Conservation (phyloP, 2,113 vertebrate genomes). For the Salvelinus sp. region DNA sequence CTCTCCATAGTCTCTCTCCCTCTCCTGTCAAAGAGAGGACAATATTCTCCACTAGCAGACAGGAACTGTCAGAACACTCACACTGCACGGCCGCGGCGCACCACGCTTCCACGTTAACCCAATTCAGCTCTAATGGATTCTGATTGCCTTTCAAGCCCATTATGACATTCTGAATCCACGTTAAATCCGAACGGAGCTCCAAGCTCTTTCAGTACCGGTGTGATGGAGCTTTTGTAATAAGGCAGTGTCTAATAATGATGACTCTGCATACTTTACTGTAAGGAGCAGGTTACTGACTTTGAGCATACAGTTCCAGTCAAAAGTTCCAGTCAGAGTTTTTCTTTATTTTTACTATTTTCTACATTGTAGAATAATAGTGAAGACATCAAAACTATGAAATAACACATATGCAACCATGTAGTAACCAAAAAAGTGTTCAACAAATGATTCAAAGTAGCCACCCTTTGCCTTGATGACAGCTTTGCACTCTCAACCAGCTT, state of each 20-base stretch:
- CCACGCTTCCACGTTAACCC: background rate
- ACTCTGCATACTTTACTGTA: slow-evolving; percentile 37
- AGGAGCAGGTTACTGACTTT: no score
- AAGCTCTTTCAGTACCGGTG: slow-evolving; percentile 28
- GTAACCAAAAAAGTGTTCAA: no score
- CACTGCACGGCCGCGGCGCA: background rate
- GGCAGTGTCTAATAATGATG: slow-evolving; percentile 54
- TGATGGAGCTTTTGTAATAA: slow-evolving; percentile 31
- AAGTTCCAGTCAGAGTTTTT: no score
- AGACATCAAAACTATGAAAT: no score
- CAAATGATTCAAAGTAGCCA: no score
- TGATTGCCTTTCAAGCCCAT: slow-evolving; percentile 63
- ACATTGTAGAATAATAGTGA: no score
- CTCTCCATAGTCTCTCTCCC: slow-evolving; percentile 15
- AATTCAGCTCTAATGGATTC: slow-evolving; percentile 18
- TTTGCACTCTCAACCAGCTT: no score
- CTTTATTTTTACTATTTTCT: no score
- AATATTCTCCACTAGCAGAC: slow-evolving; percentile 27
- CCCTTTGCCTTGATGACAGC: no score
- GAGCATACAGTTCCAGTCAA: no score
- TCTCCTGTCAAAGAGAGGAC: slow-evolving; percentile 45
- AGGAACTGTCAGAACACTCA: background rate
- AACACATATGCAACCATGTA: no score
- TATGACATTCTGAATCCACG: slow-evolving; percentile 51
- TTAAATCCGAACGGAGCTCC: slow-evolving; percentile 57